These are phyloP conservation scores for Dromiciops gliroides DNA, from an alignment of 2,113 vertebrate species.

Conservation along the genomic window DNA sequence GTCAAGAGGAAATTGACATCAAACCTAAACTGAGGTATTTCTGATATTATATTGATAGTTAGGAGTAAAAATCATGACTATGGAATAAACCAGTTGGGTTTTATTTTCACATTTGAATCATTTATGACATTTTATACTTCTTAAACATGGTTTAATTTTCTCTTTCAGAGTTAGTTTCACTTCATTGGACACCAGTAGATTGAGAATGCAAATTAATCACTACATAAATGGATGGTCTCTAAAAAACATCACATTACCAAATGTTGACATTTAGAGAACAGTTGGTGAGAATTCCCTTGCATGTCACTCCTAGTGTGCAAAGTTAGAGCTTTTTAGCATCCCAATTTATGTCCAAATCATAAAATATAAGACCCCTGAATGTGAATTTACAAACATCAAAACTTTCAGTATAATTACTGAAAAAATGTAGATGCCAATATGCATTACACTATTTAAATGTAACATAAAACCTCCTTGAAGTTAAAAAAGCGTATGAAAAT, in stretches of 20 bases:
- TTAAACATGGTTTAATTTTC: slow-evolving; percentile 14
- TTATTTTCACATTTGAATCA: slow-evolving; percentile 41
- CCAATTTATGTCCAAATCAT: background rate
- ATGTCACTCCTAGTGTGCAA: background rate
- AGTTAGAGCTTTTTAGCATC: slow-evolving; percentile 20
- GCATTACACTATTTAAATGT: background rate
- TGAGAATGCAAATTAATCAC: slow-evolving; percentile 15
- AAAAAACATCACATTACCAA: slow-evolving; percentile 27
- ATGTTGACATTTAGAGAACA: slow-evolving; percentile 39
- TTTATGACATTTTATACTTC: slow-evolving; percentile 42
- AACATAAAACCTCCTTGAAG: background rate
- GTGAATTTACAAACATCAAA: slow-evolving; percentile 27
- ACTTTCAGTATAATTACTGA: slow-evolving; percentile 25
- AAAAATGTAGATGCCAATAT: background rate
- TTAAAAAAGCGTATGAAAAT: background rate
- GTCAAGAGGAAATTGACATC: slow-evolving; percentile 37
- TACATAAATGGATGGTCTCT: slow-evolving; percentile 35
- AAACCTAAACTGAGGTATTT: background rate
- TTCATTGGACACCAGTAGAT: slow-evolving; percentile 2
- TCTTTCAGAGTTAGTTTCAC: slow-evolving; percentile 28
- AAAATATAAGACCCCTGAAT: slow-evolving; percentile 34
- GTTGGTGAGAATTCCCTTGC: slow-evolving; percentile 14
- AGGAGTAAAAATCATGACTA: slow-evolving; percentile 18
- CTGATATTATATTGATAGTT: slow-evolving; percentile 5
- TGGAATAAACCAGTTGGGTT: slow-evolving; percentile 15